Conservation (phyloP, 2,888 invertebrate genomes). For the Meta bourneti region DNA sequence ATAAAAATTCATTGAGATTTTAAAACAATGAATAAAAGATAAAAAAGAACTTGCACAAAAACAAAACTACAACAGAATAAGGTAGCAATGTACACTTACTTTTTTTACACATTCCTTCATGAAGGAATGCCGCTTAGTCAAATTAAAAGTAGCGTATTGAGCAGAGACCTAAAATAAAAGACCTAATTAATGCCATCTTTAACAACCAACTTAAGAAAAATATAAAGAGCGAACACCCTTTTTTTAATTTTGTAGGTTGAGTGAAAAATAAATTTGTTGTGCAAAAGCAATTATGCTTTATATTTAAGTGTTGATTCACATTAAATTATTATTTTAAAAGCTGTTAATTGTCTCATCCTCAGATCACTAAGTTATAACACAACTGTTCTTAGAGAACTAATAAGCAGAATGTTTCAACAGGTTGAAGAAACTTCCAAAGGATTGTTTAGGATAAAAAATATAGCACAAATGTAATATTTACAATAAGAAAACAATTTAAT, state of each 20-base stretch:
- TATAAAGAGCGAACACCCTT: background rate
- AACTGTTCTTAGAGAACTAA: too few species aligned
- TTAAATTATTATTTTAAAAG: too few species aligned
- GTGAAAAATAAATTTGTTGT: background rate
- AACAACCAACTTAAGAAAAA: background rate
- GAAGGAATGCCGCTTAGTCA: slow-evolving; percentile 41
- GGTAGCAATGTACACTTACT: slow-evolving; percentile 19
- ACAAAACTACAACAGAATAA: too few species aligned
- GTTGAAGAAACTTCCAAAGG: too few species aligned
- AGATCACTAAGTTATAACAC: too few species aligned
- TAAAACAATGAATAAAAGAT: background rate
- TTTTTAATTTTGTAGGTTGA: background rate
- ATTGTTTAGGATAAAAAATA: too few species aligned
- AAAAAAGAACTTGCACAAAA: background rate
- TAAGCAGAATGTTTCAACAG: too few species aligned
- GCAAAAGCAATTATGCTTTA: background rate
- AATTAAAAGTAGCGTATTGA: slow-evolving; percentile 52
- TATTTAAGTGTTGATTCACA: background rate
- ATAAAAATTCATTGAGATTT: background rate
- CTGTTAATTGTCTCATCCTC: too few species aligned
- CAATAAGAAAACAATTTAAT: too few species aligned
- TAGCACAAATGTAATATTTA: too few species aligned
- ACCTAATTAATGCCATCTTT: background rate
- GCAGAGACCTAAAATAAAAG: slow-evolving; percentile 56
- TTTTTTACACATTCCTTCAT: slow-evolving; percentile 74